Base-by-base conservation (phyloP, 1,140 invertebrate species). In the Dryas iulia region DNA sequence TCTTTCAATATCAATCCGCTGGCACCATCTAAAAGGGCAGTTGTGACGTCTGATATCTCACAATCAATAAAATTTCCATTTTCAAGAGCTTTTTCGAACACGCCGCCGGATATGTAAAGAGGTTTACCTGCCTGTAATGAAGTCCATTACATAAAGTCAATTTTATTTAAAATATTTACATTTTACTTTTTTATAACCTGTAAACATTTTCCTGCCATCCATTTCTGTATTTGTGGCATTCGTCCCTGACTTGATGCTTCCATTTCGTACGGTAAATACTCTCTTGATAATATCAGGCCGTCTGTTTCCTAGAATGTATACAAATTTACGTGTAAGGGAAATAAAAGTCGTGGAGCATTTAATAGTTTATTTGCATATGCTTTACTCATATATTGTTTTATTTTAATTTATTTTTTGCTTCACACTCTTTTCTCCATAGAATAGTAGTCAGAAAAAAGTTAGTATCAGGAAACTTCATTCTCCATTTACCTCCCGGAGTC, bases 121-220 rank as follows among this genome's bases (percentile, higher is more conserved):
- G 84, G 82, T 70, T 84, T 89, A 6, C 86, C 86, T n/a, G 71
- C 78, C 86, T 89, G 25, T 18, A 78, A 76, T 47, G 8, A 47
- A 47, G 18, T 47, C 39, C 39, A 47, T 47, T 47, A 47, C 21
- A 47, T 47, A 18, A 3, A 47, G 39, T 47, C 14, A 10, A 47
- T 10, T 47, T 2, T 2, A 47, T 47, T 47, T 47, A 14, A 7
- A 47, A 47, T 8, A 47, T 39, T 39, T 39, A 5, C 10, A 47
- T 56, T 56, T 54, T 14, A 54, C 24, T 25, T 25, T 25, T 35
- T 30, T 72, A 2, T 6, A 47, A 88, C 86, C 77, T 80, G 64
- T 31, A 77, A 66, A 76, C 86, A 89, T 82, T 86, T 89, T 24
- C 74, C 84, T 33, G 61, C 66, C 8, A 89, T 61, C 75, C 71